Base-by-base conservation (phyloP, 2,113 vertebrate genomes). In the Otolemur garnettii region DNA sequence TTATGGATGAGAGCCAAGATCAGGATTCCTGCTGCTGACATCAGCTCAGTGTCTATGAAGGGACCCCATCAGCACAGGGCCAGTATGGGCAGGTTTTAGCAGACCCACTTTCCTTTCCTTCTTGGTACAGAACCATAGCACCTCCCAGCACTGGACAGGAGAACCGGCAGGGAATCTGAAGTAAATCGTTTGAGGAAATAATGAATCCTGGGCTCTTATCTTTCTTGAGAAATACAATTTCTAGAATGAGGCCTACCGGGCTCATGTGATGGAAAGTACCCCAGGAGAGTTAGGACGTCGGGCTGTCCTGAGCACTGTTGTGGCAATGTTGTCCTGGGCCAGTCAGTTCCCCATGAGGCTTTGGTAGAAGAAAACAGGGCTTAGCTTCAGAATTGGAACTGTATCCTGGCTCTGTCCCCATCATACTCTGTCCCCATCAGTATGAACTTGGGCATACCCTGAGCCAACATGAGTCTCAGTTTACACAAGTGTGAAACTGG, bases 161-260 rank as follows among this genome's bases (percentile, higher is more conserved):
- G 85, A 95, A 95, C 57, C 1, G 0, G 0, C 87, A 95, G 96
- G 93, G 93, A 88, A 66, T 91, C 30, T 1, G 45, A 90, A 80
- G 84, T 86, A 94, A 97, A 97, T 92, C 96, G 80, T 15, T 91
- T 93, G 50, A 53, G 87, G 91, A 97, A 97, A 92, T 45, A 79
- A 35, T 79, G 87, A 79, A 55, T 95, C 64, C 95, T 26, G 66
- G 81, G 42, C 60, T 64, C 80, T 80, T 60, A 53, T 79, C 89
- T 86, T 93, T 82, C 97, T 93, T 90, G 83, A 89, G 96, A 91
- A 90, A 86, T 3, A 3, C 66, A 55, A 60, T 91, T 95, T 95
- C 95, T 94, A 97, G 95, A 93, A 79, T 0, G n/a, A 21, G 38
- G 79, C 59, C 60, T 69, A 93, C 50, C 42, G 50, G 57, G 86